Evolutionary conservation across 2,797 vertebrate species (phyloP), one percentile per base, ranked within the genome.

Genomic region (Otolemur crassicaudatus): DNA sequence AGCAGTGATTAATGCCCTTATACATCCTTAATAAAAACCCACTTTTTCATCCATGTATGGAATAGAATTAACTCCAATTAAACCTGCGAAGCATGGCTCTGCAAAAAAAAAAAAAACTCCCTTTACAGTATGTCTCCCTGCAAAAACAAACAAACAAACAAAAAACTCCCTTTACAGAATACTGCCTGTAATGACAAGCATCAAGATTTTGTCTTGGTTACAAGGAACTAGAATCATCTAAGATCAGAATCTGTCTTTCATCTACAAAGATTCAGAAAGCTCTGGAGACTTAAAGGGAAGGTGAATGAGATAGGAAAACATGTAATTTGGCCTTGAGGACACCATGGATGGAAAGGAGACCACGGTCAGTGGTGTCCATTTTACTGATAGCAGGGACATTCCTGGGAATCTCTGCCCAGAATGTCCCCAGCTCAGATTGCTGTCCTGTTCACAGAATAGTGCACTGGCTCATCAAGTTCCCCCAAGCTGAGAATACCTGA

Each of bases 211-310:
- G 58, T 70, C 61, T 92, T 90, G 65, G 87, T 61, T 93, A 92
- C 49, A 77, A 91, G 67, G 72, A 87, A 53, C 31, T 87, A 53
- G 56, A 91, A 89, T 93, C 61, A 95, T 91, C 84, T 70, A 94
- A 97, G 79, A 92, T 61, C 84, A 86, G 40, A 94, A 77, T 85
- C 82, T 96, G 86, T 34, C 86, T 89, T 97, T 92, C 81, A 43
- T 87, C 91, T 72, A 95, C 23, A 87, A 86, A 95, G 85, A 87
- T 75, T 95, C 85, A 82, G 61, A 97, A 95, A 97, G 92, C 88
- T 53, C 61, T 76, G 70, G 10, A 43, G 34, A 94, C 80, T 81
- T 81, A 82, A 93, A 85, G 81, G 83, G 89, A 91, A 81, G 56
- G 49, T 75, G 87, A 94, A 94, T 83, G 92, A 94, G 49, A 84